phyloP scores from a whole-genome alignment of 2,113 vertebrate species.

The Chaetodon trifascialis region DNA sequence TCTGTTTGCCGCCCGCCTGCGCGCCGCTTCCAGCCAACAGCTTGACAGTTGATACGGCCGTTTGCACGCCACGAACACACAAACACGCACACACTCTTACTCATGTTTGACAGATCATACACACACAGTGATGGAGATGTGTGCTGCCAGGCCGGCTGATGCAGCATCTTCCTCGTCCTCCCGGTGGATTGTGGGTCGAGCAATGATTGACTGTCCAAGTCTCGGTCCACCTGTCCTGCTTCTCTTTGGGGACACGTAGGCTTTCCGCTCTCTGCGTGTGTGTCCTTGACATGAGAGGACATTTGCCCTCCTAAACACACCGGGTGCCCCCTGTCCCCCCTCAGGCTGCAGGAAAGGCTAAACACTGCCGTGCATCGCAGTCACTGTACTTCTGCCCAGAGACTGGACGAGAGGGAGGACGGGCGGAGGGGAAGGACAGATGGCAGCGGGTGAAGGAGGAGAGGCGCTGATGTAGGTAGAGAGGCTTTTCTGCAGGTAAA shows the following conservation, averaged over 20 bases:
- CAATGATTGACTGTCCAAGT: conserved; percentile 70
- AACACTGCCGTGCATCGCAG: conserved; percentile 74
- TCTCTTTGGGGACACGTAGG: conserved; percentile 5
- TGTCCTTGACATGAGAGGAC: conserved; percentile 50
- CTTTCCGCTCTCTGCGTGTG: conserved; percentile 42
- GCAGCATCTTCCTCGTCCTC: conserved; percentile 46
- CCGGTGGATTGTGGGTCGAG: conserved; percentile 52
- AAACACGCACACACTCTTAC: conserved; percentile 20
- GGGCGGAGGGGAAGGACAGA: background rate
- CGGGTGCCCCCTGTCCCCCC: conserved; percentile 40
- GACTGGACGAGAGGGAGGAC: background rate
- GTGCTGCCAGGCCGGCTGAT: conserved; percentile 65
- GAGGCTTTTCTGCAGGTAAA: background rate
- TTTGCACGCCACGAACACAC: background rate
- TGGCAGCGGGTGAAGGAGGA: background rate
- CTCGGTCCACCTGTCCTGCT: conserved; percentile 31
- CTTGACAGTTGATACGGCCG: conserved; percentile 8
- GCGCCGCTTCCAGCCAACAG: background rate
- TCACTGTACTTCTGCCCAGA: conserved; percentile 23
- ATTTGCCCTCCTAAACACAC: conserved; percentile 60
- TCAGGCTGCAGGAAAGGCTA: conserved; percentile 29
- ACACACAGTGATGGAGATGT: conserved; percentile 29
- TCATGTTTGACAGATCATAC: background rate
- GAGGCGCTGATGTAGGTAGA: background rate
- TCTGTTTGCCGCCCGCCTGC: background rate